Conservation (phyloP, 2,113 vertebrate genomes). For the Prolemur simus region DNA sequence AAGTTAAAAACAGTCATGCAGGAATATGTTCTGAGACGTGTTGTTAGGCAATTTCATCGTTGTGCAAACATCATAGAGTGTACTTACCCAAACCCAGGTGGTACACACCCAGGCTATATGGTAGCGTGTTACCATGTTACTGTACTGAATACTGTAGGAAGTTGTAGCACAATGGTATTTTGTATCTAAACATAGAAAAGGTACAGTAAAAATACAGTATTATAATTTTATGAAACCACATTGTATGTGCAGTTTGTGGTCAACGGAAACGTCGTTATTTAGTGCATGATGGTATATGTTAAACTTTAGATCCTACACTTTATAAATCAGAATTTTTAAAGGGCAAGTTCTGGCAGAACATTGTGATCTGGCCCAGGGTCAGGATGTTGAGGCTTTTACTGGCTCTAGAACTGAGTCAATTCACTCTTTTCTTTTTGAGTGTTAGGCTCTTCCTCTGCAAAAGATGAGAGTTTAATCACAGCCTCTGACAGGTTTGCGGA, state of each 20-base stretch:
- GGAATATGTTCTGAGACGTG: background rate
- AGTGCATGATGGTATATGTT: background rate
- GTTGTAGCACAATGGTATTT: background rate
- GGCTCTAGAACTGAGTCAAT: background rate
- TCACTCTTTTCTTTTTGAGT: background rate
- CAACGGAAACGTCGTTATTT: background rate
- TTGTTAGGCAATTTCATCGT: background rate
- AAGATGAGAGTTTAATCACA: background rate
- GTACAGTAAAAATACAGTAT: background rate
- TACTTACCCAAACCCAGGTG: background rate
- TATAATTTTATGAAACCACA: background rate
- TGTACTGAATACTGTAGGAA: background rate
- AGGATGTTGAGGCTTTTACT: background rate
- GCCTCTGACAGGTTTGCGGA: background rate
- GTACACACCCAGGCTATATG: background rate
- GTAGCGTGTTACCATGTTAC: background rate
- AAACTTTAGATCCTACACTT: background rate
- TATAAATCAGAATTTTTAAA: background rate
- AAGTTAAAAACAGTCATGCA: slow-evolving; percentile 58
- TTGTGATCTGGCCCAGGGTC: background rate
- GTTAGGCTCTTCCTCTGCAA: background rate
- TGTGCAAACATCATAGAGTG: background rate
- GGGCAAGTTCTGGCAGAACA: background rate
- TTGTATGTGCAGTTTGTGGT: background rate
- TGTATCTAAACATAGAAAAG: background rate